Percentiles rank a stretch among this genome's conserved stretches.
These are phyloP conservation scores for Pyrgilauda ruficollis DNA, from an alignment of 2,113 vertebrate species.

Conservation along the genomic window DNA sequence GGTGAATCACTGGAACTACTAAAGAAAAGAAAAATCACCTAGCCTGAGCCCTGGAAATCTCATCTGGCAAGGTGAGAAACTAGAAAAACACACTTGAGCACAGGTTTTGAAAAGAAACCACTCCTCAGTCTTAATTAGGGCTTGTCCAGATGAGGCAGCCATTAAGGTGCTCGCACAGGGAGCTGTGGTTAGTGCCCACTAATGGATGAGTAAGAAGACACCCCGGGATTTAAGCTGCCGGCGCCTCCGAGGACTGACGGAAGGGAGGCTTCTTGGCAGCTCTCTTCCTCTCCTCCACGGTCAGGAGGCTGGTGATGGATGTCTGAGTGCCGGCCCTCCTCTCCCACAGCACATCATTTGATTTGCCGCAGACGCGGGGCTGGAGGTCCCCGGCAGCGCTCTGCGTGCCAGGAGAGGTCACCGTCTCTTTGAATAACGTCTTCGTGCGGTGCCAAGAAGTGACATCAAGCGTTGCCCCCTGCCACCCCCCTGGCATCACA, in stretches of 20 bases:
- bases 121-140: slow-evolving; percentile 11
- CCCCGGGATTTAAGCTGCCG: neutral
- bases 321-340: neutral
- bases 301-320: slow-evolving; percentile 16
- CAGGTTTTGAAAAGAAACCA: neutral
- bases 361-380: neutral
- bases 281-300: neutral
- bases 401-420: neutral
- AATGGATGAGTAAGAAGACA: slow-evolving; percentile 5
- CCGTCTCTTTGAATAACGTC: neutral
- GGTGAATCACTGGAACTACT: slow-evolving; percentile 8
- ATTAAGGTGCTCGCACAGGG: neutral
- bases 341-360: slow-evolving; percentile 24
- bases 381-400: neutral
- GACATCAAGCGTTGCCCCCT: slow-evolving; percentile 51
- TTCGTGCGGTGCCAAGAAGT: slow-evolving; percentile 2
- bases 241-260: neutral
- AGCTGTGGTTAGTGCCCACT: neutral
- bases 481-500: neutral
- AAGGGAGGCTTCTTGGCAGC: neutral
- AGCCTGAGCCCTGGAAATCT: neutral
- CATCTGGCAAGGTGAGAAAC: neutral
- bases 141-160: neutral
- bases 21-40: neutral
- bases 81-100: neutral